phyloP scores from a whole-genome alignment of 2,888 invertebrate genomes.

The Eristalis tenax region DNA sequence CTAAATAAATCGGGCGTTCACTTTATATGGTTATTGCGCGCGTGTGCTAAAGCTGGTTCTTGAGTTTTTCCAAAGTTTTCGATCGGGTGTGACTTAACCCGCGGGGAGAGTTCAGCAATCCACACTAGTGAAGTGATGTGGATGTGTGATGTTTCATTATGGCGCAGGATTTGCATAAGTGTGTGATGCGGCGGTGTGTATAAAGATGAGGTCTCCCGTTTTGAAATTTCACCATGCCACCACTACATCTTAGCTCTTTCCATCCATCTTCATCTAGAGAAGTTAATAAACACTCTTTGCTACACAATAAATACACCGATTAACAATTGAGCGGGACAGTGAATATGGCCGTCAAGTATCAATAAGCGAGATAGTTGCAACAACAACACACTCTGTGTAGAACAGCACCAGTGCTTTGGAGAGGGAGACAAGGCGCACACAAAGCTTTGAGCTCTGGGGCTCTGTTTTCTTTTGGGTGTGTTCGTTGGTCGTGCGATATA shows the following conservation, averaged over 20 bases:
- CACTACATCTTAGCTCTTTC: constrained; percentile 33
- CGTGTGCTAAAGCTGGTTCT: constrained; percentile 67
- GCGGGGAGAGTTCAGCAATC: constrained; percentile 31
- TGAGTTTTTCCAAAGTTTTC: constrained; percentile 18
- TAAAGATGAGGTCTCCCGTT: constrained; percentile 58
- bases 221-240: constrained; percentile 62
- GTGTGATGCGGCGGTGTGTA: constrained; percentile 9
- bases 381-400: neutral
- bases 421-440: constrained; percentile 4
- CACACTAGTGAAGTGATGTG: constrained; percentile 13
- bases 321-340: constrained; percentile 54
- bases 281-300: constrained; percentile 62
- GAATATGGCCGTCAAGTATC: neutral
- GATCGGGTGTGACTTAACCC: constrained; percentile 63
- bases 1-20: constrained; percentile 72
- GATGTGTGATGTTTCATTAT: constrained; percentile 54
- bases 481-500: neutral
- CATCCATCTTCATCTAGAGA: constrained; percentile 57
- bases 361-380: constrained; percentile 42
- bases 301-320: constrained; percentile 54
- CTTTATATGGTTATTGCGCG: constrained; percentile 71
- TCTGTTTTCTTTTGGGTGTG: constrained; percentile 20
- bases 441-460: constrained; percentile 29
- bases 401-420: neutral
- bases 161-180: neutral